Base-by-base conservation (phyloP, 2,797 vertebrate species). In the Malurus leucopterus region DNA sequence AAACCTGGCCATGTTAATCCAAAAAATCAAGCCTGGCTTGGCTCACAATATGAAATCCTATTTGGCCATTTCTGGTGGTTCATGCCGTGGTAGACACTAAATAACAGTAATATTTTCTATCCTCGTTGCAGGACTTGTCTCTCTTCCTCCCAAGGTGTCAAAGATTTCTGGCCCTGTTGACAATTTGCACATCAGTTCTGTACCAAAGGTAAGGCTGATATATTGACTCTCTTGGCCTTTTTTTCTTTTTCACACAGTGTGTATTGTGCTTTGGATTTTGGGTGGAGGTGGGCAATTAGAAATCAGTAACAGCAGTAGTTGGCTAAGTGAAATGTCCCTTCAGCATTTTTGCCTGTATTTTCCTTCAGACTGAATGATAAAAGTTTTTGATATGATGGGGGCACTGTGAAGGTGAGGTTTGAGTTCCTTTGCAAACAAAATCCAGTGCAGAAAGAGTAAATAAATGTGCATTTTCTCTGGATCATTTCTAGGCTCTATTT, bases 131-230 rank as follows among this genome's bases (percentile, higher is more conserved):
- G 95, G 89, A 90, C 15, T 55, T 82, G 6, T 41, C 20, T 47
- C 92, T 67, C 67, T 73, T 82, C 57, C 89, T 14, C 15, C 73
- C 32, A 2, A 2, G 51, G 36, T 73, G 46, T 54, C 90, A 16
- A 76, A 59, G 40, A 54, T 69, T 50, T 24, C 77, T 91, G 62
- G 10, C 26, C 43, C 80, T 29, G 71, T 32, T 82, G 47, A 69
- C 86, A 67, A 58, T 81, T 89, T 51, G 61, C 36, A 74, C 36
- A 61, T 32, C 64, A 77, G 21, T 22, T 88, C 92, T 79, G 13
- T 19, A 38, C 44, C 75, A 91, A 89, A 96, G 94, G 96, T 96
- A 86, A 84, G 34, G 30, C 50, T 75, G 59, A 23, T 32, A 58
- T 23, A 44, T 50, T 76, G 21, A 67, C 27, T 34, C 34, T 20